Percentiles rank a stretch among this genome's conserved stretches.
phyloP scores from a whole-genome alignment of 2,113 vertebrate species.

The Xiphias gladius region DNA sequence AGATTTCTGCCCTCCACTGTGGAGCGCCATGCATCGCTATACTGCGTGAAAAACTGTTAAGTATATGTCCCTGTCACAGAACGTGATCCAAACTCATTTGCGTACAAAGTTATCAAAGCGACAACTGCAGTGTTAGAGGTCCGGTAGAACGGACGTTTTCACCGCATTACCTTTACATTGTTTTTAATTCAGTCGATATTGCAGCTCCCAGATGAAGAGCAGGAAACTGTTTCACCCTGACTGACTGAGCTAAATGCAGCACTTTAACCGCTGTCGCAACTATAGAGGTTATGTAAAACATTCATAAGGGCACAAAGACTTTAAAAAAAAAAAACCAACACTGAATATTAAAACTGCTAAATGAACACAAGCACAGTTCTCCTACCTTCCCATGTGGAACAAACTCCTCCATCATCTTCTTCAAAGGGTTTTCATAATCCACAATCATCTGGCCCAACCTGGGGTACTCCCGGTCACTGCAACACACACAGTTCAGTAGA shows the following conservation, averaged over 20 bases:
- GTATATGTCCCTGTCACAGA: no score
- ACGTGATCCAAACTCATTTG: neutral
- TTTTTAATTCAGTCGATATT: neutral
- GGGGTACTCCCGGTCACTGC: conserved; percentile 97
- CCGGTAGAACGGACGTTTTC: neutral
- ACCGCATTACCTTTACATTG: neutral
- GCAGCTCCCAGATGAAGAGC: neutral
- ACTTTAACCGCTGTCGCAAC: neutral
- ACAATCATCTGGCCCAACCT: conserved; percentile 99
- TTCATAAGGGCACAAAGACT: neutral
- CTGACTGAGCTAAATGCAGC: neutral
- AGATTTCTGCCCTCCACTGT: neutral
- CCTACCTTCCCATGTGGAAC: conserved; percentile 97
- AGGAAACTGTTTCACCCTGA: neutral
- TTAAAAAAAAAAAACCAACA: neutral
- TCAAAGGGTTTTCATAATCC: conserved; percentile 98
- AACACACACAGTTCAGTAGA: conserved; percentile 32
- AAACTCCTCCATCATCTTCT: conserved; percentile 99
- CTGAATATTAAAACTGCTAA: neutral
- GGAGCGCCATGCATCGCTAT: neutral
- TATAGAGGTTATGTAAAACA: no score
- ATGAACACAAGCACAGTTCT: neutral
- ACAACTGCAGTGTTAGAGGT: neutral
- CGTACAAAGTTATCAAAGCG: neutral
- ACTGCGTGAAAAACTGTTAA: neutral